Percentiles rank a stretch among this genome's conserved stretches.
Conservation (phyloP, 2,888 invertebrate species). For the Trilocha varians region DNA sequence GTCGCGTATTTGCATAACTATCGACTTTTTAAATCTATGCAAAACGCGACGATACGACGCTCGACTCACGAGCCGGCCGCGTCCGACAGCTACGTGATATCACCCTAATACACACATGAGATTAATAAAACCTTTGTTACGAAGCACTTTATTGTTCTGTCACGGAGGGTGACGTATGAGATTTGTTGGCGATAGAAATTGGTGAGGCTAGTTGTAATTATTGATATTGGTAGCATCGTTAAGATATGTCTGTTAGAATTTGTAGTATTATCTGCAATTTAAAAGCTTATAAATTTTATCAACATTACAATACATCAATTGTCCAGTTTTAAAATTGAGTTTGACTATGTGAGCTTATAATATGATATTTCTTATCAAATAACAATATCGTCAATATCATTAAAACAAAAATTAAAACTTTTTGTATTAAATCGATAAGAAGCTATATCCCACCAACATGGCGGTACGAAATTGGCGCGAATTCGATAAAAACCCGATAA, state of each 20-base stretch:
- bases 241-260: too few relatives aligned
- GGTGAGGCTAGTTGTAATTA: too few relatives aligned
- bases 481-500: constrained; percentile 35
- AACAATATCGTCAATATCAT: too few relatives aligned
- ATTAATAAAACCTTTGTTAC: constrained; percentile 52
- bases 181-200: neutral
- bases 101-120: constrained; percentile 42
- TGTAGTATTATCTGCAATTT: too few relatives aligned
- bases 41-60: constrained; percentile 68
- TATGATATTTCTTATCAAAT: too few relatives aligned
- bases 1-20: constrained; percentile 65
- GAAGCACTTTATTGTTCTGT: neutral
- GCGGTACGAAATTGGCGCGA: constrained; percentile 34
- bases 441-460: constrained; percentile 28
- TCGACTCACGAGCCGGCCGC: constrained; percentile 52
- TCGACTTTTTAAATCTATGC: constrained; percentile 73
- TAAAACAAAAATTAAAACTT: too few relatives aligned
- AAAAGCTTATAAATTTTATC: too few relatives aligned
- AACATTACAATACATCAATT: too few relatives aligned
- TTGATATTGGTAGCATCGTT: too few relatives aligned
- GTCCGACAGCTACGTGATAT: constrained; percentile 22
- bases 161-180: constrained; percentile 1
- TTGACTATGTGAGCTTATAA: too few relatives aligned
- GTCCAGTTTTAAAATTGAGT: too few relatives aligned
- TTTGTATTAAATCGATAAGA: constrained; percentile 12